phyloP scores from a whole-genome alignment of 2,797 vertebrate species.

The Pangasius krempfi region DNA sequence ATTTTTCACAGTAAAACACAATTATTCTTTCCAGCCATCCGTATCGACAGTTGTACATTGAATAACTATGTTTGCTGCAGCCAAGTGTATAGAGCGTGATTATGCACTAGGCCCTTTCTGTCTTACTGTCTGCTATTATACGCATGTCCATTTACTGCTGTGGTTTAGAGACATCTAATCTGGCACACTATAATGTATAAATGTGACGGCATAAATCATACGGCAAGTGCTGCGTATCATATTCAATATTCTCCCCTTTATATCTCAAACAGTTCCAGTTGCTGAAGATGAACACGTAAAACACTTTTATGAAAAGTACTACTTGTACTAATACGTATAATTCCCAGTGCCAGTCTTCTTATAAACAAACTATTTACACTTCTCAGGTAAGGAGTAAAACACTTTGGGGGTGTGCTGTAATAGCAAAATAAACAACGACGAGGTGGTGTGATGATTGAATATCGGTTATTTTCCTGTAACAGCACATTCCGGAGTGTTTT shows the following conservation, averaged over 20 bases:
- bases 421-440: too few relatives aligned
- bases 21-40: conserved; percentile 22
- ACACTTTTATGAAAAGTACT: not conserved
- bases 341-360: not conserved
- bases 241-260: too few relatives aligned
- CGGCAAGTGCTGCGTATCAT: not conserved
- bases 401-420: not conserved
- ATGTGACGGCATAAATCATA: not conserved
- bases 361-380: not conserved
- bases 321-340: not conserved
- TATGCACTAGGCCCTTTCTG: not conserved
- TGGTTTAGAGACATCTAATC: not conserved
- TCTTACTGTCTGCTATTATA: not conserved
- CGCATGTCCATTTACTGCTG: not conserved
- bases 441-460: too few relatives aligned
- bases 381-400: not conserved
- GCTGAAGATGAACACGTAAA: not conserved
- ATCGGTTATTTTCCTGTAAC: too few relatives aligned
- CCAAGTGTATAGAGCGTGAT: not conserved
- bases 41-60: not conserved
- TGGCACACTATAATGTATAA: not conserved
- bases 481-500: not conserved
- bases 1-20: conserved; percentile 23
- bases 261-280: not conserved
- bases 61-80: not conserved